These are phyloP conservation scores for Tetrax tetrax DNA, from an alignment of 2,113 vertebrate genomes.

Conservation along the genomic window DNA sequence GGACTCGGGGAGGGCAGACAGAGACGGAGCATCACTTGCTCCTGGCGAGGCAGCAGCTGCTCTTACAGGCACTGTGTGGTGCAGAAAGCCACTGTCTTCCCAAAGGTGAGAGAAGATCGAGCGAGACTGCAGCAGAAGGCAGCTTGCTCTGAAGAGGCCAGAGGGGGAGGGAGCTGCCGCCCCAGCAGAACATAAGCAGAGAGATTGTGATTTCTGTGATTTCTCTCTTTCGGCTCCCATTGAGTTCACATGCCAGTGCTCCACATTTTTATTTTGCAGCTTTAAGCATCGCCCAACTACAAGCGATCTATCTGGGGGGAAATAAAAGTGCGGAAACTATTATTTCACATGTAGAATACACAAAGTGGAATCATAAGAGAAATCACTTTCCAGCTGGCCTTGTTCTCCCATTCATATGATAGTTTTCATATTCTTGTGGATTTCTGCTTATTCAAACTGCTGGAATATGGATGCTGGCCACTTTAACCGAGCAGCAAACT, in stretches of 20 bases:
- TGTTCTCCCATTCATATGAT: not conserved
- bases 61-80: not conserved
- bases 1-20: not conserved
- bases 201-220: not conserved
- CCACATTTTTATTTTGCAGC: not conserved
- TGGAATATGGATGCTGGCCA: not conserved
- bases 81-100: not conserved
- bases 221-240: not conserved
- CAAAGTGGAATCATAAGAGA: not conserved
- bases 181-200: not conserved
- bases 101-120: not conserved
- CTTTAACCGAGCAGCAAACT: not conserved
- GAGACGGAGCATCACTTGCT: not conserved
- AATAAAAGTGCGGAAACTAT: not conserved
- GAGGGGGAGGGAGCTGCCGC: not conserved
- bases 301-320: not conserved
- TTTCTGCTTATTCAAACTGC: not conserved
- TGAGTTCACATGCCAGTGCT: not conserved
- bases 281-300: not conserved
- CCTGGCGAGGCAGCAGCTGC: not conserved
- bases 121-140: not conserved
- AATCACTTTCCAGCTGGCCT: slow-evolving; percentile 23
- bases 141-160: not conserved
- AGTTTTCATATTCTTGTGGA: slow-evolving; percentile 12
- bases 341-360: not conserved